Evolutionary conservation across 2,888 invertebrate species (phyloP), one percentile per base, ranked within the genome.

Genomic region (Amphipoea lucens): DNA sequence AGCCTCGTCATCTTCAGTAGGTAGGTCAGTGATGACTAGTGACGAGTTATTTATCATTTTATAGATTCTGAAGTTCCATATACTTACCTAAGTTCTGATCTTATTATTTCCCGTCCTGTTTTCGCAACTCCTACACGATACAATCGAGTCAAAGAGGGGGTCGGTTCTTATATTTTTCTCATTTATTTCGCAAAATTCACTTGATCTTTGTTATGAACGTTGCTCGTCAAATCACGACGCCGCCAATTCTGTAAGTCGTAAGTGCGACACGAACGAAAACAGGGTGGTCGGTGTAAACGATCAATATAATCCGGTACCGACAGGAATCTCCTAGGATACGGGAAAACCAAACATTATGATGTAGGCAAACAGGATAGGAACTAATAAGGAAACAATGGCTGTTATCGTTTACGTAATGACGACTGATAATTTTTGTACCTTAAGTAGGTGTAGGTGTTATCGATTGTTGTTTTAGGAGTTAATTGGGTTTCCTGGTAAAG

Each of bases 261-360:
- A 74, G 54, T 68, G 54, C 75, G 84, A 81, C 76, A 68, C 48
- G 73, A 79, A 81, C 74, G 40, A 51, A 66, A 80, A 84, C 74
- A 74, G 75, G 77, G 79, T 63, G 57, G 57, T 51, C 14, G 12
- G 23, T 40, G 78, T 48, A 71, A 75, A 29, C 84, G 85, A 91
- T 91, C 91, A 79, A 91, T 91, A 91, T 69, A 83, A 70, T 72
- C 79, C 77, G 74, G 72, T 66, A 74, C 73, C 78, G 81, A 81
- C 76, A 81, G 77, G 89, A 88, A 91, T 92, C 88, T 83, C 92
- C 92, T 90, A 90, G 92, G 92, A 83, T 88, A 92, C 92, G 84
- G 81, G 89, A 86, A 91, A 83, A 76, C 88, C 91, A 90, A 90
- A 90, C 91, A 80, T 77, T 57, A 23, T 71, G 42, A 69, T 54